Conservation (phyloP, 64 coral and sea anemone species). For the Catalaphyllia jardinei region DNA sequence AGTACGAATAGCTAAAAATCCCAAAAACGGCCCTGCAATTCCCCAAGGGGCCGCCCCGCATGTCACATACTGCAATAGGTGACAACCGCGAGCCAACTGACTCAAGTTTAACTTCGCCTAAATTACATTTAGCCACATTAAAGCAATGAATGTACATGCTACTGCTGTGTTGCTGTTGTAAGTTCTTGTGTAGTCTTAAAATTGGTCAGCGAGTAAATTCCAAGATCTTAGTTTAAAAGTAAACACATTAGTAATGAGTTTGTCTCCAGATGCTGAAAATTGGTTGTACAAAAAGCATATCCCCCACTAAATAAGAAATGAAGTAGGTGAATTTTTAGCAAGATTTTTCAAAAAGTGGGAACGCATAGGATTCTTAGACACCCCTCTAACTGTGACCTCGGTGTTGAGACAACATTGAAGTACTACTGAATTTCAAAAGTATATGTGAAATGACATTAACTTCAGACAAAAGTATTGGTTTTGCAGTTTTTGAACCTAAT, state of each 20-base stretch:
- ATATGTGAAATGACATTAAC: neutral
- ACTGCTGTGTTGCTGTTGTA: neutral
- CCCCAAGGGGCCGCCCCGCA: too few species aligned
- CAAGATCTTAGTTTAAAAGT: conserved; percentile 5
- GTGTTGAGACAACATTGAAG: conserved; percentile 3
- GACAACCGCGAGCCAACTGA: too few species aligned
- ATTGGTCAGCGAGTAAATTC: conserved; percentile 17
- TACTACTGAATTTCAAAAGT: conserved; percentile 19
- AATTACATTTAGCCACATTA: too few species aligned
- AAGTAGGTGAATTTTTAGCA: neutral
- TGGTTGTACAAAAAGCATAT: neutral
- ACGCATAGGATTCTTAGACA: neutral
- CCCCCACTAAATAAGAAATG: neutral
- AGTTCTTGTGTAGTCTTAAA: conserved; percentile 19
- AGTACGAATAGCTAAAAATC: too few species aligned
- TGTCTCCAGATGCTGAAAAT: neutral
- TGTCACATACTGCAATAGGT: too few species aligned
- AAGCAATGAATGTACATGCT: too few species aligned
- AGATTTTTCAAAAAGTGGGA: neutral
- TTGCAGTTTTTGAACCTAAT: neutral
- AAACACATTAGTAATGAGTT: neutral
- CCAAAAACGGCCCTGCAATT: too few species aligned
- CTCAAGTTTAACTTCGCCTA: too few species aligned
- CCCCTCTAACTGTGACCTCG: neutral
- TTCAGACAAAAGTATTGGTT: conserved; percentile 2